phyloP scores from a whole-genome alignment of 2,888 invertebrate species.

The Graphium colonna region DNA sequence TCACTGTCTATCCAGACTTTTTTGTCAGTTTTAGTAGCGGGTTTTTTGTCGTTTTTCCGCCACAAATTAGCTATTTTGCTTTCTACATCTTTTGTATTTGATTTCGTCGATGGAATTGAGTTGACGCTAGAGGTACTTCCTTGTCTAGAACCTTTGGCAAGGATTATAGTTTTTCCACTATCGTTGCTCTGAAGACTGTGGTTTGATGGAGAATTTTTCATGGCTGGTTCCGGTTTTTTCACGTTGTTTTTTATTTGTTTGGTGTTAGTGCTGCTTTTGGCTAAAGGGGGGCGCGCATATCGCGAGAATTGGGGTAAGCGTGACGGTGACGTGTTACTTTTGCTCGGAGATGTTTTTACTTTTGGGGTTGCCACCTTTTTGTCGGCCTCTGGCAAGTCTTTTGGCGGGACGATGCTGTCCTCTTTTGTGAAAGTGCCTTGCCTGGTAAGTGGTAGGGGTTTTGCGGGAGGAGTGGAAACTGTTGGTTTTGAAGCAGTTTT shows the following conservation, averaged over 20 bases:
- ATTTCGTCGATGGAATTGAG: slow-evolving; percentile 77
- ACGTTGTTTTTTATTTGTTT: slow-evolving; percentile 38
- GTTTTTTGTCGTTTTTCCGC: slow-evolving; percentile 86
- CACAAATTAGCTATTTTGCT: slow-evolving; percentile 90
- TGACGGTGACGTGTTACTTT: slow-evolving; percentile 66
- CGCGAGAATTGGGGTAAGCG: slow-evolving; percentile 60
- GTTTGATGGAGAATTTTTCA: slow-evolving; percentile 76
- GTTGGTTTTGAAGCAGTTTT: slow-evolving; percentile 47
- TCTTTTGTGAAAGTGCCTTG: slow-evolving; percentile 97
- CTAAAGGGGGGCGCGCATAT: slow-evolving; percentile 44
- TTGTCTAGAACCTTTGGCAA: slow-evolving; percentile 57
- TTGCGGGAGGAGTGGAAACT: slow-evolving; percentile 47
- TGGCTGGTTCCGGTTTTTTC: slow-evolving; percentile 48
- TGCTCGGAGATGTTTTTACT: slow-evolving; percentile 43
- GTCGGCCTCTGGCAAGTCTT: slow-evolving; percentile 57
- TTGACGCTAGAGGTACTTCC: slow-evolving; percentile 81
- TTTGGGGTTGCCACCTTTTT: slow-evolving; percentile 44
- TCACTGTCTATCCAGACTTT: slow-evolving; percentile 80
- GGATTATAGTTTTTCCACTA: slow-evolving; percentile 65
- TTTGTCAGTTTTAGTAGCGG: slow-evolving; percentile 79
- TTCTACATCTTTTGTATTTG: slow-evolving; percentile 82
- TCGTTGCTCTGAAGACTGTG: slow-evolving; percentile 79
- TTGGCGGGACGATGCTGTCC: slow-evolving; percentile 74
- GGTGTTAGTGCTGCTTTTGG: slow-evolving; percentile 40
- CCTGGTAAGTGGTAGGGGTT: slow-evolving; percentile 82